Conservation (phyloP, 2,113 vertebrate species). For the Bubo scandiacus region DNA sequence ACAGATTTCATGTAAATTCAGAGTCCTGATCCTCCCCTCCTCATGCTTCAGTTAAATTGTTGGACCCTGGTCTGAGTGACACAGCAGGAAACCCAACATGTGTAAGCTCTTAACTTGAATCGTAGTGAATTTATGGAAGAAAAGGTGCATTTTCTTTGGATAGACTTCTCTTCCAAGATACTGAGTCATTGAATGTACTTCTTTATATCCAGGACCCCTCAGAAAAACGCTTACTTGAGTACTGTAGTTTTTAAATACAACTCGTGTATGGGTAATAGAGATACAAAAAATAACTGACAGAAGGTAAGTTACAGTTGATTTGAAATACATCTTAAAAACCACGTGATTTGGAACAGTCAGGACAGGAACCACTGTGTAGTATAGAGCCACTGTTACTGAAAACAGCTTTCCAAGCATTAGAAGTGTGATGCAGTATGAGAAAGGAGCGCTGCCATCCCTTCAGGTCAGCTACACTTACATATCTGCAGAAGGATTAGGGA, state of each 20-base stretch:
- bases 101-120: not conserved
- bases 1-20: not conserved
- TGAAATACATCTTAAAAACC: not conserved
- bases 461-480: not conserved
- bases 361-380: not conserved
- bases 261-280: not conserved
- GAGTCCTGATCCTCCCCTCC: not conserved
- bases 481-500: not conserved
- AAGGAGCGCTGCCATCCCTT: not conserved
- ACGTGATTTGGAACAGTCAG: not conserved
- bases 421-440: not conserved
- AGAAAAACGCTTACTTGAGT: not conserved
- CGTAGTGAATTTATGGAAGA: not conserved
- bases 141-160: not conserved
- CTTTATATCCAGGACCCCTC: not conserved
- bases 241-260: not conserved
- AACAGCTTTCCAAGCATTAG: not conserved
- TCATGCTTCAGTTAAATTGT: not conserved
- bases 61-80: not conserved
- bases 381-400: not conserved
- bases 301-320: not conserved
- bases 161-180: not conserved
- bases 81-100: not conserved
- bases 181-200: not conserved
- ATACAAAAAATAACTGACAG: not conserved